These are phyloP conservation scores for Odontamblyopus lacepedii DNA, from an alignment of 2,797 vertebrate genomes.

Conservation along the genomic window DNA sequence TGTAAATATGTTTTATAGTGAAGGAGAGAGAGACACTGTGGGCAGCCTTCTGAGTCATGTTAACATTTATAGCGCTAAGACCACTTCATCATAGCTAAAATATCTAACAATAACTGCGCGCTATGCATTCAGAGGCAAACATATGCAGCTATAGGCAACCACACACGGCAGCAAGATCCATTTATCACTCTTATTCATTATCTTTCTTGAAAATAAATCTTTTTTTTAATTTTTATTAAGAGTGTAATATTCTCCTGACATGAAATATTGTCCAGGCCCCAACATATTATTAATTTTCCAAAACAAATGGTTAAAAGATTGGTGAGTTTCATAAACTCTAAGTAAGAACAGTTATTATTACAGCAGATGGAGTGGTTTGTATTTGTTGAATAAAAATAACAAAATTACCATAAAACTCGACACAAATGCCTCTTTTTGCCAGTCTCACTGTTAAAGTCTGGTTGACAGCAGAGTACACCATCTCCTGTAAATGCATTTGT, in stretches of 20 bases:
- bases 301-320: no score
- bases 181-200: background rate
- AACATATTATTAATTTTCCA: background rate
- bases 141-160: background rate
- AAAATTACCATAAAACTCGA: background rate
- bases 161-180: background rate
- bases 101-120: background rate
- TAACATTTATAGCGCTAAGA: background rate
- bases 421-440: no score
- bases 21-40: background rate
- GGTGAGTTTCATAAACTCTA: background rate
- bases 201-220: background rate
- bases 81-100: background rate
- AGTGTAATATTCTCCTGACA: background rate
- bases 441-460: background rate
- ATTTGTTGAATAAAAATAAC: background rate
- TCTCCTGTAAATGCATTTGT: slow-evolving; percentile 4
- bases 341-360: background rate
- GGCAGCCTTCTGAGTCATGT: background rate
- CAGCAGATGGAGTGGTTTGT: background rate
- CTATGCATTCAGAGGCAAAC: background rate
- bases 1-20: background rate
- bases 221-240: background rate
- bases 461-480: background rate
- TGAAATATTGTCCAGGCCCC: background rate